A percentile compares a stretch with the other conserved stretches of the same genome.
phyloP scores from a whole-genome alignment of 1,140 invertebrate species.

The Euura saliciscinereae region DNA sequence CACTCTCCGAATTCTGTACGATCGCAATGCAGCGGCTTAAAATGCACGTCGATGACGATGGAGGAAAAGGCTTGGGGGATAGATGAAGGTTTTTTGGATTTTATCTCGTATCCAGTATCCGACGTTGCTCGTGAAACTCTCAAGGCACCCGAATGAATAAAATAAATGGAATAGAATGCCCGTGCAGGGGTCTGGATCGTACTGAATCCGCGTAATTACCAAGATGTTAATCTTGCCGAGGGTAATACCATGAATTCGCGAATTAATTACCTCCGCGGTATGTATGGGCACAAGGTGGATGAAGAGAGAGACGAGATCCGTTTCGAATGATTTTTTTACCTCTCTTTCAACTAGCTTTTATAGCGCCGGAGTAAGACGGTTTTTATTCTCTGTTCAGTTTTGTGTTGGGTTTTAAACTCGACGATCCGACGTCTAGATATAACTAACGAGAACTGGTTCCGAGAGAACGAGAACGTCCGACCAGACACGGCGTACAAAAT shows the following conservation, averaged over 20 bases:
- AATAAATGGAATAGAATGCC: neutral
- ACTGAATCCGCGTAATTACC: neutral
- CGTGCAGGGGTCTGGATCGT: neutral
- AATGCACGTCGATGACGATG: too few relatives aligned
- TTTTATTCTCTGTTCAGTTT: neutral
- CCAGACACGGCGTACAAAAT: neutral
- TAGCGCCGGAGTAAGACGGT: neutral
- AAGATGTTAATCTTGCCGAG: constrained; percentile 12
- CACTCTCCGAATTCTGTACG: too few relatives aligned
- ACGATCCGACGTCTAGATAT: constrained; percentile 6
- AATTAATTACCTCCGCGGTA: neutral
- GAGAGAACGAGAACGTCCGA: neutral
- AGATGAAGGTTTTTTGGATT: too few relatives aligned
- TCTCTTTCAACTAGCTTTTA: neutral
- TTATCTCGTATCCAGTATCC: too few relatives aligned
- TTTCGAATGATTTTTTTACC: constrained; percentile 8
- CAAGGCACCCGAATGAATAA: neutral
- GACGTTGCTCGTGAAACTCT: too few relatives aligned
- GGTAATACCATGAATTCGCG: neutral
- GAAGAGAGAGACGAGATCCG: constrained; percentile 11
- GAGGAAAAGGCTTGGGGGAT: too few relatives aligned
- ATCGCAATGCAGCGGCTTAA: too few relatives aligned
- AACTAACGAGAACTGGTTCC: constrained; percentile 4
- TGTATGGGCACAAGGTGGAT: neutral
- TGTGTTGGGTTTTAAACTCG: neutral